Base-by-base conservation (phyloP, 1,140 invertebrate genomes). In the Cardiocondyla obscurior region DNA sequence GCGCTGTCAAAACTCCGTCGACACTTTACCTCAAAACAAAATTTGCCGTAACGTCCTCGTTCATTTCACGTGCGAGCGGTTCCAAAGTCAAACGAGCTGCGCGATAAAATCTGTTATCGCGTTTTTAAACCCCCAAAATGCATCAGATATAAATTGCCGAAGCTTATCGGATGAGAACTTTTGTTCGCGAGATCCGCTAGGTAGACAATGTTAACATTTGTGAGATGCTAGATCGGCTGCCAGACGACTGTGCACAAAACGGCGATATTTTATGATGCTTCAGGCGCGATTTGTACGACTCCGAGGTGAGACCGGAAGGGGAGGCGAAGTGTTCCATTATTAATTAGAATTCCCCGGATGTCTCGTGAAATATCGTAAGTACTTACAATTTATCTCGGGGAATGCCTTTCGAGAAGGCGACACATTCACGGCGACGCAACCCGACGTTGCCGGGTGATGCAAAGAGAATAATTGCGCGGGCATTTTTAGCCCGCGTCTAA, bases 261-360 rank as follows among this genome's bases (percentile, higher is more conserved):
- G 36, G 25, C 8, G 51, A 25, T 57, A 12, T 39, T 58, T 73
- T n/a, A 28, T 33, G 19, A 55, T 57, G 33, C 57, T 72, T 73
- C 51, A 39, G 39, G 16, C 36, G 28, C 25, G 36, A 28, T 57
- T 33, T 25, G 69, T 57, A 55, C 19, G 49, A 55, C 53, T 10
- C 51, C n/a, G n/a, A n/a, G n/a, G n/a, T n/a, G n/a, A n/a, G n/a
- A n/a, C n/a, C n/a, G n/a, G n/a, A n/a, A n/a, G n/a, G n/a, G n/a
- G 70, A 30, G 28, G 19, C 19, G 7, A 16, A 57, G 25, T 25
- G 16, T 57, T 57, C 22, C 36, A 58, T 73, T 42, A 73, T 73
- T 73, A 73, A 58, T 58, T 73, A 73, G 51, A 58, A 36, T 73
- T 73, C 51, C 28, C 53, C 16, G 25, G 22, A 73, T 73, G n/a